Evolutionary conservation across 2,797 vertebrate species (phyloP).

Genomic region (Coregonus sp.): DNA sequence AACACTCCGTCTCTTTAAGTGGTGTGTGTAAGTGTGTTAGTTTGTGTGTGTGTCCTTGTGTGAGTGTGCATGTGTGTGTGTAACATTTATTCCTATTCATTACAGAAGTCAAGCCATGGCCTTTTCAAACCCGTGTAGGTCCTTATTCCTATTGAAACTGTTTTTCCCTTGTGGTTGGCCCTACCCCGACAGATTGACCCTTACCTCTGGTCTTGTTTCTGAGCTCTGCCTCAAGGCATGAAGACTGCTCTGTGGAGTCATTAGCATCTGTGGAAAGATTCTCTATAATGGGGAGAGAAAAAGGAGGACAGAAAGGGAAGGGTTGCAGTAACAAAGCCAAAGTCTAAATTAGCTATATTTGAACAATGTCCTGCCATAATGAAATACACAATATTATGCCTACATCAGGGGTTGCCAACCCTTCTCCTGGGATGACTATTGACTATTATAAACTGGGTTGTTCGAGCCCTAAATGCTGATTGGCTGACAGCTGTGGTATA

Average conservation of each 20-base stretch:
- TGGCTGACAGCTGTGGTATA: too few relatives aligned
- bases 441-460: too few relatives aligned
- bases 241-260: background rate
- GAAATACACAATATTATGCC: background rate
- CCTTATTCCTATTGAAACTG: background rate
- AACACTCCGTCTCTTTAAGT: too few relatives aligned
- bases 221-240: background rate
- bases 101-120: background rate
- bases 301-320: background rate
- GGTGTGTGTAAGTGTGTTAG: too few relatives aligned
- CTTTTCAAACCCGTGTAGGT: background rate
- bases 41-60: too few relatives aligned
- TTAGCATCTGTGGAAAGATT: background rate
- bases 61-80: conserved; percentile 4
- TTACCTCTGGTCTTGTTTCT: background rate
- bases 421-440: background rate
- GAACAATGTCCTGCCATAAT: background rate
- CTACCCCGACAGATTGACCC: background rate
- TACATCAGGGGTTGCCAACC: background rate
- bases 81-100: background rate
- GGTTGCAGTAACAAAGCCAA: background rate
- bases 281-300: background rate
- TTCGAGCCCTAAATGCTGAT: too few relatives aligned
- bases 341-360: background rate
- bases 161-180: too few relatives aligned